Evolutionary conservation across 1,140 invertebrate species (phyloP), one percentile per base, ranked within the genome.

Genomic region (Pseudobourletiella spinata): DNA sequence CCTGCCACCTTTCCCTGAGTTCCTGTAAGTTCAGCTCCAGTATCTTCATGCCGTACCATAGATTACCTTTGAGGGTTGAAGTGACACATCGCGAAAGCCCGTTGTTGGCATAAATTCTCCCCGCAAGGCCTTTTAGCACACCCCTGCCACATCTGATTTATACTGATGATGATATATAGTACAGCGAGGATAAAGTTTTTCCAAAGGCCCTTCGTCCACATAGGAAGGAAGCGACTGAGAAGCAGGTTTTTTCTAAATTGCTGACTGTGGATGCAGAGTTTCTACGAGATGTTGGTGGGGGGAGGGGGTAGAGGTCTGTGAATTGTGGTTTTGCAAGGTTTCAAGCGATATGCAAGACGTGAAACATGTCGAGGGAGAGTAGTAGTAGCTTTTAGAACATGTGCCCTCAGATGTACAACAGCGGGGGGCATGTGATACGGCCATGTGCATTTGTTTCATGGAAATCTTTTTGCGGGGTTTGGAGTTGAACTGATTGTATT

Each of bases 21-120:
- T 67, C 66, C 2, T 61, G 66, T 67, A 62, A 61, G 65, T 57
- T 16, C n/a, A 28, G n/a, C 22, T 24, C 24, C 16, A 61, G 20
- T 20, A 55, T 39, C 25, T 24, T 59, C 15, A 50, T 29, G 18
- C 16, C 8, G 32, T 39, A n/a, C n/a, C n/a, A n/a, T n/a, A n/a
- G n/a, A n/a, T n/a, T n/a, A n/a, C n/a, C n/a, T n/a, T n/a, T n/a
- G n/a, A n/a, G n/a, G n/a, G n/a, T n/a, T n/a, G n/a, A n/a, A n/a
- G n/a, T n/a, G n/a, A n/a, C n/a, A n/a, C n/a, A n/a, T n/a, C n/a
- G n/a, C n/a, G n/a, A n/a, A n/a, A n/a, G n/a, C n/a, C n/a, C n/a
- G n/a, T n/a, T n/a, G n/a, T n/a, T n/a, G n/a, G n/a, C n/a, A n/a
- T n/a, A n/a, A n/a, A n/a, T n/a, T n/a, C n/a, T n/a, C n/a, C n/a